Evolutionary conservation across 2,888 invertebrate genomes (phyloP).

Genomic region (Glaucopsyche alexis): DNA sequence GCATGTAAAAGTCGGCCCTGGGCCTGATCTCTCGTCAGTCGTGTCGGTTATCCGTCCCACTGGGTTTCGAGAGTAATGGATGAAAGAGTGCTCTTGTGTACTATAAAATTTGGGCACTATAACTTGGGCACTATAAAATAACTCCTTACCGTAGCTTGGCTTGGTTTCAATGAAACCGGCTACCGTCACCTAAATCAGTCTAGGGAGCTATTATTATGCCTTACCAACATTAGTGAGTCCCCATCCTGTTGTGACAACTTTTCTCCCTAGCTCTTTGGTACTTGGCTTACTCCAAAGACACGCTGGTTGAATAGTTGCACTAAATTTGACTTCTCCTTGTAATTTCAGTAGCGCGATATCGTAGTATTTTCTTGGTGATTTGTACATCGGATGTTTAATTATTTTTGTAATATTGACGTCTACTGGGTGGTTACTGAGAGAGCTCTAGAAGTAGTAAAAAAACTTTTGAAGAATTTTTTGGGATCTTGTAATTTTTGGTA

Average conservation of each 20-base stretch:
- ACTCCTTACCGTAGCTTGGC: too few species aligned
- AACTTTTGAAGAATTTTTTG: background rate
- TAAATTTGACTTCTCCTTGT: conserved; percentile 35
- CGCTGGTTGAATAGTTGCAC: conserved; percentile 38
- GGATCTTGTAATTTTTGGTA: background rate
- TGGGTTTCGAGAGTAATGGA: too few species aligned
- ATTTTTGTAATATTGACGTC: conserved; percentile 41
- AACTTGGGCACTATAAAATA: too few species aligned
- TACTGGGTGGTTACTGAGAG: background rate
- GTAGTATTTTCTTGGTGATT: conserved; percentile 41
- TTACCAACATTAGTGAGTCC: conserved; percentile 42
- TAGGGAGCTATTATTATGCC: too few species aligned
- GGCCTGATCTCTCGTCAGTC: too few species aligned
- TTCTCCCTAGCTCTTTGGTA: conserved; percentile 32
- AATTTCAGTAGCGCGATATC: conserved; percentile 45
- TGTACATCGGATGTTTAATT: conserved; percentile 41
- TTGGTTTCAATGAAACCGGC: background rate
- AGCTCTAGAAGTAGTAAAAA: background rate
- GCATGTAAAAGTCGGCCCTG: too few species aligned
- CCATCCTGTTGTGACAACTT: conserved; percentile 42
- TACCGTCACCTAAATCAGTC: background rate
- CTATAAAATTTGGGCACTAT: too few species aligned
- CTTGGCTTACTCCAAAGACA: conserved; percentile 40
- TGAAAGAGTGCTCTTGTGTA: too few species aligned
- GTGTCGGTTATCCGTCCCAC: too few species aligned